These are phyloP conservation scores for Clivina fossor DNA, from an alignment of 2,888 invertebrate species.

Conservation along the genomic window DNA sequence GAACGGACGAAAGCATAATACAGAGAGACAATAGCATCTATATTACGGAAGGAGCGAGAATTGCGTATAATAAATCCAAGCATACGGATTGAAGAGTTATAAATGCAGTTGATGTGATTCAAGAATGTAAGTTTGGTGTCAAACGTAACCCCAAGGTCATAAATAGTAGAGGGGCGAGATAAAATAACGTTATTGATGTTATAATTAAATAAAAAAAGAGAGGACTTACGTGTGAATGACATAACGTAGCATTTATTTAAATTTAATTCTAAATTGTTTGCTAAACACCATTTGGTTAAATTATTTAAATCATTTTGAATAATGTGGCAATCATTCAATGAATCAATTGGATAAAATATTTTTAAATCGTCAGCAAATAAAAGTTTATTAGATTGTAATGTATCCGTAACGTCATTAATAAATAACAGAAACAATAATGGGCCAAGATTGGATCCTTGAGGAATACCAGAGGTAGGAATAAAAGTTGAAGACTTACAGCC, in stretches of 20 bases:
- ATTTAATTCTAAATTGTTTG: not conserved
- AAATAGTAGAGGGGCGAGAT: too few species aligned
- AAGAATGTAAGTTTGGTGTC: too few species aligned
- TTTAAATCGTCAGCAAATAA: constrained; percentile 4
- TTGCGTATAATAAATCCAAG: too few species aligned
- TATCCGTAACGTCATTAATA: not conserved
- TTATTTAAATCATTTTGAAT: not conserved
- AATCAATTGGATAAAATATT: not conserved
- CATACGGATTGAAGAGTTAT: too few species aligned
- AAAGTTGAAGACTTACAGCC: not conserved
- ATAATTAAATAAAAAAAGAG: too few species aligned
- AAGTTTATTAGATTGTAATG: not conserved
- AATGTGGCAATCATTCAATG: not conserved
- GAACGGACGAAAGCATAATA: too few species aligned
- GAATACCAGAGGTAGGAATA: not conserved
- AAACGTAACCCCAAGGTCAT: too few species aligned
- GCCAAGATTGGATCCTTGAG: constrained; percentile 3
- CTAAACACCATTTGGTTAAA: not conserved
- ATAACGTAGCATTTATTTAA: not conserved
- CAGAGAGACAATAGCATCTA: too few species aligned
- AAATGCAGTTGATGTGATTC: too few species aligned
- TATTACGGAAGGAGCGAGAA: too few species aligned
- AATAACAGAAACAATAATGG: not conserved
- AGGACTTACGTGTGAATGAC: not conserved
- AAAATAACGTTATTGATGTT: too few species aligned